Evolutionary conservation across 2,888 invertebrate species (phyloP).

Genomic region (Tetragonisca angustula): DNA sequence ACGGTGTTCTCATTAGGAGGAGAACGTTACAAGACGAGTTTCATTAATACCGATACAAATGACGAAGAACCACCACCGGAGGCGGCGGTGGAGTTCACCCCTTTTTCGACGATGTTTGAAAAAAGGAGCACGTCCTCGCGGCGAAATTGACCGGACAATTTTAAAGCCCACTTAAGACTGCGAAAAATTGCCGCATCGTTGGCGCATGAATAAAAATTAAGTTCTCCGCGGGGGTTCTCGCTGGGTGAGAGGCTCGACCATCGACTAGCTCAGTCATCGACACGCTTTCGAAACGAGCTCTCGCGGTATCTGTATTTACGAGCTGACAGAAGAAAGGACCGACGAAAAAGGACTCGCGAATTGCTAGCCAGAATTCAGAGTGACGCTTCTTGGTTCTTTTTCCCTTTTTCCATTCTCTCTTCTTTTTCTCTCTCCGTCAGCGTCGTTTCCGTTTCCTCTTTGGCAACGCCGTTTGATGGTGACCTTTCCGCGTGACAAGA

Average conservation of each 20-base stretch:
- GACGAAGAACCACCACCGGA: background rate
- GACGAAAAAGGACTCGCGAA: background rate
- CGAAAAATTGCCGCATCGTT: conserved; percentile 83
- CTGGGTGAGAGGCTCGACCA: background rate
- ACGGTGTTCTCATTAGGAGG: conserved; percentile 2
- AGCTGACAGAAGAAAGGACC: conserved; percentile 11
- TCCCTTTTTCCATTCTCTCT: too few species aligned
- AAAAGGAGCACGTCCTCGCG: conserved; percentile 82
- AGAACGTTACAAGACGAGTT: conserved; percentile 15
- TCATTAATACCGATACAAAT: conserved; percentile 55
- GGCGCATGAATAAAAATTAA: conserved; percentile 84
- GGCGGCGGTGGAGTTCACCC: conserved; percentile 18
- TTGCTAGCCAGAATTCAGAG: conserved; percentile 37
- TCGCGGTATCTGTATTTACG: conserved; percentile 64
- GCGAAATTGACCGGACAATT: conserved; percentile 84
- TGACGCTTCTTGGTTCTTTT: background rate
- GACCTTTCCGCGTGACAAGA: conserved; percentile 45
- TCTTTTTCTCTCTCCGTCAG: too few species aligned
- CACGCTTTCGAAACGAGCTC: conserved; percentile 49
- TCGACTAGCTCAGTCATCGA: conserved; percentile 1
- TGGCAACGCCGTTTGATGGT: conserved; percentile 18
- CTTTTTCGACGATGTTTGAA: conserved; percentile 72
- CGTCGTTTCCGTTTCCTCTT: conserved; percentile 46
- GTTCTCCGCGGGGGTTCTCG: background rate
- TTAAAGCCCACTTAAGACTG: conserved; percentile 83